These are phyloP conservation scores for Leucophenga montana DNA, from an alignment of 2,888 invertebrate species.

Conservation along the genomic window DNA sequence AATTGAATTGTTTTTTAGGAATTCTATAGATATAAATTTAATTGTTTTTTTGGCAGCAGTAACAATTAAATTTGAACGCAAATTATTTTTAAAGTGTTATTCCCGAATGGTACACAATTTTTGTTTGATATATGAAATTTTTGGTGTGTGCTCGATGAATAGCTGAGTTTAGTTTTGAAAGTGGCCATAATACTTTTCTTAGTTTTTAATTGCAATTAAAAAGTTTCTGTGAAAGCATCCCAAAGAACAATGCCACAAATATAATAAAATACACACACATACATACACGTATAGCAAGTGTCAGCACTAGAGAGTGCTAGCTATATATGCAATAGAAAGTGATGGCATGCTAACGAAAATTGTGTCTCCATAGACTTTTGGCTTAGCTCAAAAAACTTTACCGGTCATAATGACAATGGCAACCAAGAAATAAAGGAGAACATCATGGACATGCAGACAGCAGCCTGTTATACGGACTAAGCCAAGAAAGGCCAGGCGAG, in stretches of 20 bases:
- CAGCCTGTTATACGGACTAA: background rate
- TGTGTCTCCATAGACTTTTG: constrained; percentile 14
- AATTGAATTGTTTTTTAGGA: no score
- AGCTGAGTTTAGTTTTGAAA: constrained; percentile 4
- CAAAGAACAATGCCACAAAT: constrained; percentile 20
- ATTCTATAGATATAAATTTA: background rate
- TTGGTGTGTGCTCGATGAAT: constrained; percentile 8
- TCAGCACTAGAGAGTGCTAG: background rate
- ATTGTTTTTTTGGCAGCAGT: background rate
- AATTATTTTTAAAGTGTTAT: background rate
- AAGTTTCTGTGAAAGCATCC: constrained; percentile 44
- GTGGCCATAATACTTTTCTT: constrained; percentile 45
- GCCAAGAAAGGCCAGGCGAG: constrained; percentile 5
- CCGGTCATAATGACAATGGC: constrained; percentile 57
- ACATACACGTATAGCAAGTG: background rate
- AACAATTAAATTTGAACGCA: no score
- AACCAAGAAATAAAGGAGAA: constrained; percentile 15
- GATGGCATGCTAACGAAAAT: background rate
- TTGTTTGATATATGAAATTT: constrained; percentile 2
- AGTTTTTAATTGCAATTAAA: constrained; percentile 64
- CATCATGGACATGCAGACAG: background rate
- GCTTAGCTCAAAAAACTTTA: constrained; percentile 13
- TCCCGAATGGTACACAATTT: background rate
- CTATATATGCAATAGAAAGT: background rate
- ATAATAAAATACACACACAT: constrained; percentile 8